phyloP scores from a whole-genome alignment of 2,113 vertebrate species.

The Lepus timidus region DNA sequence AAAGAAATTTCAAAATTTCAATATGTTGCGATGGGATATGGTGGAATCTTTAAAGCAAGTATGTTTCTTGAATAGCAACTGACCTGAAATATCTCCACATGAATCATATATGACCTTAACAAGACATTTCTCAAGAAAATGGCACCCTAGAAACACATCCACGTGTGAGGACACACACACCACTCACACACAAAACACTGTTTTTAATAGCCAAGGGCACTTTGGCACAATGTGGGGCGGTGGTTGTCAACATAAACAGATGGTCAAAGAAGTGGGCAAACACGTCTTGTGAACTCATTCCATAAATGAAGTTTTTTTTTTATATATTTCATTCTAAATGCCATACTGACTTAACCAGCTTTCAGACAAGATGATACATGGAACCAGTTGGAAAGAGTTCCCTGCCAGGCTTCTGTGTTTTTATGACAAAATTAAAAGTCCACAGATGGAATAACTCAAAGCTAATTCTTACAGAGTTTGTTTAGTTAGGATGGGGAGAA shows the following conservation, averaged over 20 bases:
- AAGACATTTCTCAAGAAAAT: slow-evolving; percentile 80
- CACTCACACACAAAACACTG: slow-evolving; percentile 84
- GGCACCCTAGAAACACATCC: slow-evolving; percentile 79
- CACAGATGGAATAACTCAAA: slow-evolving; percentile 92
- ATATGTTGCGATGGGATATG: neutral
- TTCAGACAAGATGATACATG: slow-evolving; percentile 91
- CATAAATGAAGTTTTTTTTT: slow-evolving; percentile 88
- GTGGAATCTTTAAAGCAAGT: slow-evolving; percentile 39
- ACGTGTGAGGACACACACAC: slow-evolving; percentile 84
- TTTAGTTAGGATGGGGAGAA: slow-evolving; percentile 78
- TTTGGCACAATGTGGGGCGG: slow-evolving; percentile 90
- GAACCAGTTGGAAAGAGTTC: slow-evolving; percentile 89
- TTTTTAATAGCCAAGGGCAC: slow-evolving; percentile 91
- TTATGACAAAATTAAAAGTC: slow-evolving; percentile 92
- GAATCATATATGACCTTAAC: slow-evolving; percentile 73
- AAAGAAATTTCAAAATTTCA: slow-evolving; percentile 40
- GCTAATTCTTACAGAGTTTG: slow-evolving; percentile 91
- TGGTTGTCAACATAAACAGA: slow-evolving; percentile 92
- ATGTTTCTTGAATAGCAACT: slow-evolving; percentile 71
- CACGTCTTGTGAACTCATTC: slow-evolving; percentile 87
- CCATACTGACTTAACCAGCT: slow-evolving; percentile 90
- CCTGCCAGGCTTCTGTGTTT: slow-evolving; percentile 91
- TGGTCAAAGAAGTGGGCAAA: slow-evolving; percentile 93
- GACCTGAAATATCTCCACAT: slow-evolving; percentile 80
- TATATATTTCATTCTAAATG: slow-evolving; percentile 89